A percentile compares a stretch with the other conserved stretches of the same genome.
Evolutionary conservation across 2,797 vertebrate genomes (phyloP).

Genomic region (Brotula barbata): DNA sequence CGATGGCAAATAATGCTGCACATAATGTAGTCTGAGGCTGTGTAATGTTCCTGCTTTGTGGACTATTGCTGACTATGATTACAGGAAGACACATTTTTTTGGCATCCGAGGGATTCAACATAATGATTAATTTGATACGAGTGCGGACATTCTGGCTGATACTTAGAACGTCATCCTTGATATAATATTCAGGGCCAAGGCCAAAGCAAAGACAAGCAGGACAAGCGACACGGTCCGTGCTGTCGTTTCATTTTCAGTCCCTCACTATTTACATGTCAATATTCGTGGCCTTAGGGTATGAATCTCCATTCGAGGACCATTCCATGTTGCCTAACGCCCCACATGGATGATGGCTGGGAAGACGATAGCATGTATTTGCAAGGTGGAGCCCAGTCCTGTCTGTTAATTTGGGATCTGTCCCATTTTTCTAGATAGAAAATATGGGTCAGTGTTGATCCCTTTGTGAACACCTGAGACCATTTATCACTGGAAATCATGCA

Average conservation of each 20-base stretch:
- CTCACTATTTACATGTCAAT: slow-evolving; percentile 70
- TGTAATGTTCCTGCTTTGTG: slow-evolving; percentile 35
- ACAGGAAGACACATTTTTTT: too few species aligned
- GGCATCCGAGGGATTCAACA: slow-evolving; percentile 58
- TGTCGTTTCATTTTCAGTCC: slow-evolving; percentile 68
- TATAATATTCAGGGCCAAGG: slow-evolving; percentile 61
- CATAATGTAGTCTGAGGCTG: slow-evolving; percentile 21
- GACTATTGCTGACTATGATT: slow-evolving; percentile 17
- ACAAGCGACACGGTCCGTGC: slow-evolving; percentile 63
- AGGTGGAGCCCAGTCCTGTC: slow-evolving; percentile 49
- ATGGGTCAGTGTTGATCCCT: slow-evolving; percentile 76
- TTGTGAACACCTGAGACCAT: slow-evolving; percentile 70
- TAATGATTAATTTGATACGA: slow-evolving; percentile 60
- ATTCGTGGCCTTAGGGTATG: slow-evolving; percentile 61
- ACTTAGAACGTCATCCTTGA: slow-evolving; percentile 56
- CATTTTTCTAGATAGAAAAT: slow-evolving; percentile 75
- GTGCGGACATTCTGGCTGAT: slow-evolving; percentile 62
- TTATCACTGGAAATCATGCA: slow-evolving; percentile 70
- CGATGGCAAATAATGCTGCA: slow-evolving; percentile 8
- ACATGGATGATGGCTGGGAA: slow-evolving; percentile 70
- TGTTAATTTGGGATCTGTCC: slow-evolving; percentile 76
- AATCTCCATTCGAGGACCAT: slow-evolving; percentile 57
- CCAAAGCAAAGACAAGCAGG: slow-evolving; percentile 59
- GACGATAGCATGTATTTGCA: slow-evolving; percentile 61
- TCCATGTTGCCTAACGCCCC: slow-evolving; percentile 53